Evolutionary conservation across 2,797 vertebrate species (phyloP), one percentile per base, ranked within the genome.

Genomic region (Manis pentadactyla): DNA sequence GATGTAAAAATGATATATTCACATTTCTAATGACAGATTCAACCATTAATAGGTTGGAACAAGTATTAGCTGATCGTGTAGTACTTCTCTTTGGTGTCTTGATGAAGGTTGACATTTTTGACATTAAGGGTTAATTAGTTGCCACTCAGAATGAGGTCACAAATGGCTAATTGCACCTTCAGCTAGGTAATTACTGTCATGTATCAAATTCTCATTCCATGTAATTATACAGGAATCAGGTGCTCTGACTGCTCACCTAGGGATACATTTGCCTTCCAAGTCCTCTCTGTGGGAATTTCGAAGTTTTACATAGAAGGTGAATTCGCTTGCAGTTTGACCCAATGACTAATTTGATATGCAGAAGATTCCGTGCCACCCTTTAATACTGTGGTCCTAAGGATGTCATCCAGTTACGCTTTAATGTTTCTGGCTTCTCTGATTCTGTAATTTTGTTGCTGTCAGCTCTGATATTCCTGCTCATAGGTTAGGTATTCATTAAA

Each of bases 101-200:
- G 97, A 97, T 98, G 98, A 98, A 97, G 97, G 97, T 96, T 98
- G 97, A 98, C 97, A 97, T 97, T 97, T 97, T 96, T 98, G 97
- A 98, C 97, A 97, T 97, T 97, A 98, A 97, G 97, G 98, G 97
- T 97, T 97, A 98, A 97, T 97, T 96, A 97, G 97, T 97, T 97
- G 97, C 96, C 97, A 98, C 96, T 97, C 97, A 97, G 98, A 97
- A 97, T 97, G 97, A 97, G 98, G 98, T 98, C 97, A 98, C 94
- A 97, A 98, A 97, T 97, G 97, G 97, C 96, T 98, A 98, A 98
- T 98, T 98, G 97, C 96, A 97, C 97, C 97, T 97, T 98, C 98
- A 98, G 94, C 97, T 97, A 90, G 96, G 97, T 97, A 98, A 98
- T 98, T 98, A 97, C 98, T 97, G 97, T 98, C 97, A 97, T 98